A percentile compares a stretch with the other conserved stretches of the same genome.
phyloP scores from a whole-genome alignment of 2,888 invertebrate species.

The Microdon myrmicae region DNA sequence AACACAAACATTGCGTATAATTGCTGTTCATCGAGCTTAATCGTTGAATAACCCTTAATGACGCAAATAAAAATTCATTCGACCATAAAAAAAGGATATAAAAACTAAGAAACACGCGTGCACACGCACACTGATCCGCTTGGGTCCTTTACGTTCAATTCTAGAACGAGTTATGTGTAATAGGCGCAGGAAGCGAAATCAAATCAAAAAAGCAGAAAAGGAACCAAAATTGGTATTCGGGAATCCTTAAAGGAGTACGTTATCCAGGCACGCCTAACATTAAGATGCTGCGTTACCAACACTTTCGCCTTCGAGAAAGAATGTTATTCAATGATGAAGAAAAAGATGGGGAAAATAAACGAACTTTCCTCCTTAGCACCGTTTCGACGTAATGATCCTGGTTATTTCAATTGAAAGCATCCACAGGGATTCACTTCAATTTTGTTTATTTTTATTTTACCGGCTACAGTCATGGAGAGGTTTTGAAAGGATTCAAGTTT shows the following conservation, averaged over 20 bases:
- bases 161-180: slow-evolving; percentile 5
- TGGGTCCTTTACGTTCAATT: neutral
- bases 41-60: slow-evolving; percentile 44
- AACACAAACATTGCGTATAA: slow-evolving; percentile 30
- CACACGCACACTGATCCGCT: neutral
- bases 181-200: slow-evolving; percentile 7
- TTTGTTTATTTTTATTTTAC: slow-evolving; percentile 42
- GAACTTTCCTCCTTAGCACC: no score
- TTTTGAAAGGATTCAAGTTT: slow-evolving; percentile 31
- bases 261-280: slow-evolving; percentile 39
- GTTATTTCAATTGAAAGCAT: slow-evolving; percentile 23
- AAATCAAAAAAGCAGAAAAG: slow-evolving; percentile 2
- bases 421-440: slow-evolving; percentile 14
- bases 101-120: slow-evolving; percentile 23
- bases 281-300: slow-evolving; percentile 18
- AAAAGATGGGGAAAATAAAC: no score
- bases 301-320: slow-evolving; percentile 9
- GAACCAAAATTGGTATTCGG: slow-evolving; percentile 13
- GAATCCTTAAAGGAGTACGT: slow-evolving; percentile 36
- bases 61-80: slow-evolving; percentile 43
- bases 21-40: slow-evolving; percentile 44
- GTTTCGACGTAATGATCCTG: slow-evolving; percentile 9
- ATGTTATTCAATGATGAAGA: slow-evolving; percentile 1
- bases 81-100: slow-evolving; percentile 43
- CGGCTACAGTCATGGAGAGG: slow-evolving; percentile 18